Base-by-base conservation (phyloP, 2,888 invertebrate species). In the Hydriomena furcata region DNA sequence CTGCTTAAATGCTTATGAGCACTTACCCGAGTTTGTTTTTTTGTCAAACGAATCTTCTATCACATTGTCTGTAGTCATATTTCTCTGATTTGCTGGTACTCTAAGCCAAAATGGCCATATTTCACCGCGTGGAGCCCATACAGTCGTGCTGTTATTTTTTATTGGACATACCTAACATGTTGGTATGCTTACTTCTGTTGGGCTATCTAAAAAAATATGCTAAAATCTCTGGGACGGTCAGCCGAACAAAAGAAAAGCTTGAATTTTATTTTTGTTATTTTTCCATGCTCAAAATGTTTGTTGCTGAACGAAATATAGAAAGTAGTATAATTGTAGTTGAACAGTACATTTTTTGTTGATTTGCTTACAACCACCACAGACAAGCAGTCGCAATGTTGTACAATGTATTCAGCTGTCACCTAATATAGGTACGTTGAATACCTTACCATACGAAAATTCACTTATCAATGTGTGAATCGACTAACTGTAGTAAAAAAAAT, bases 181-280 rank as follows among this genome's bases (percentile, higher is more conserved):
- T 61, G 61, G 62, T 52, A 56, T 58, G 52, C 52, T 63, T 57
- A 59, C 47, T 51, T 32, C 41, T 32, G 36, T 68, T 63, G 55
- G 72, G 72, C 79, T 82, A 76, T 75, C 63, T 73, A 79, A 71
- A 71, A 81, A 81, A 83, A 81, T 81, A 78, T 79, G 71, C 63
- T 66, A 70, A 76, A 71, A 74, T 72, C 70, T 76, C 68, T 68
- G 70, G 66, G 57, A 65, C 63, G 28, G 82, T 65, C 46, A 31
- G 71, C 66, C 74, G n/a, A 41, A 55, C 13, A 40, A 35, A 17
- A 2, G 5, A 25, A 17, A 8, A 5, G 34, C 8, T 30, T 7
- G 30, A 7, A 10, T 11, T 30, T 30, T 12, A 7, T 30, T 24
- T 21, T 23, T 7, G 36, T 32, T 27, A 27, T 5, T 27, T 8